Evolutionary conservation across 2,113 vertebrate species (phyloP), one percentile per base, ranked within the genome.

Genomic region (Pithys albifrons): DNA sequence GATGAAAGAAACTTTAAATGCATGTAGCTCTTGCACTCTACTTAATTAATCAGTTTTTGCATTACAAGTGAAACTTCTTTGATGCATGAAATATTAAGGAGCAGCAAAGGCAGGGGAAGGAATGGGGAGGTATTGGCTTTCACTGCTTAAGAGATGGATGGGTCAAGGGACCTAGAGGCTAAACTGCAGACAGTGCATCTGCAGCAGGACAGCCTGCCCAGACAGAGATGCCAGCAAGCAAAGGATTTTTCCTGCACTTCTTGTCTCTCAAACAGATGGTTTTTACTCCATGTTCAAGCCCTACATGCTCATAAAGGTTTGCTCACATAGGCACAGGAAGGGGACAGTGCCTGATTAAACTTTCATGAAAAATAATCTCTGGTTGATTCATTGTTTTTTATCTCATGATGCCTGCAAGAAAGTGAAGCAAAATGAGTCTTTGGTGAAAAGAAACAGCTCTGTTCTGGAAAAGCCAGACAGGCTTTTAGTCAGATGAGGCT

Each of bases 41-140:
- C 97, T 98, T 98, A 98, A 98, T 98, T 98, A 98, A 98, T 97
- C 97, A 97, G 94, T 85, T 97, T 97, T 97, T 67, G 23, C 95
- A 97, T 97, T 97, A 97, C 97, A 97, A 97, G 93, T 97, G 97
- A 97, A 97, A 96, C 58, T 87, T 96, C 97, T 98, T 97, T 98
- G 97, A 98, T 95, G 93, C 96, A 92, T 90, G 95, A 97, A 97
- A 95, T 97, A 97, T 96, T 96, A 94, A 96, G 73, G 79, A 95
- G 79, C 64, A 43, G 74, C 14, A 2, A 78, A 48, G 78, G 90
- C 82, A 88, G 74, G 86, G 81, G 75, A 59, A 69, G 59, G 67
- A 66, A 73, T n/a, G 19, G 48, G 46, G 33, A 89, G 57, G 67
- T 35, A 20, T 86, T 77, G 92, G 62, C 81, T 95, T 91, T 94